A percentile compares a stretch with the other conserved stretches of the same genome.
Evolutionary conservation across 1,140 invertebrate species (phyloP).

Genomic region (Drosophila rhopaloa): DNA sequence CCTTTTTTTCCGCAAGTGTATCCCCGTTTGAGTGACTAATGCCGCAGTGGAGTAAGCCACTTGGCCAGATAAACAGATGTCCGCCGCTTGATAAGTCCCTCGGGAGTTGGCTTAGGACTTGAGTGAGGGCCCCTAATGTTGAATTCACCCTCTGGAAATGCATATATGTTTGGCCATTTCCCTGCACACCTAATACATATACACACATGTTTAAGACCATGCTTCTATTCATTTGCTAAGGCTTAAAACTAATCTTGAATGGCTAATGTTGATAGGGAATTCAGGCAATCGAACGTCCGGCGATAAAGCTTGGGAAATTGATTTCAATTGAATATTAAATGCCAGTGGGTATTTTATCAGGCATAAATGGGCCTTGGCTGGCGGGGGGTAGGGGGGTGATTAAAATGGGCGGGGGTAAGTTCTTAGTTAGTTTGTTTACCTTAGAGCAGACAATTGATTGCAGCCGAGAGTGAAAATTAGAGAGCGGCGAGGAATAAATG

Average conservation of each 20-base stretch:
- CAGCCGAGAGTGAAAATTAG: constrained; percentile 3
- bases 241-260: constrained; percentile 26
- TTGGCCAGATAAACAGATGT: constrained; percentile 42
- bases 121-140: neutral
- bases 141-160: neutral
- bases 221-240: neutral
- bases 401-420: constrained; percentile 7
- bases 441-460: constrained; percentile 44
- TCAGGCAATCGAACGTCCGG: constrained; percentile 25
- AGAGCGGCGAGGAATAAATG: neutral
- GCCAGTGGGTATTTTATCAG: constrained; percentile 6
- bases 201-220: neutral
- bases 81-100: neutral
- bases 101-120: neutral
- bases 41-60: constrained; percentile 30
- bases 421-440: constrained; percentile 58
- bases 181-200: neutral
- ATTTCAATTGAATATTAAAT: constrained; percentile 15
- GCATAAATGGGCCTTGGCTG: neutral
- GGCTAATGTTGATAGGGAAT: constrained; percentile 23
- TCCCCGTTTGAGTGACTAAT: constrained; percentile 24
- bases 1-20: neutral
- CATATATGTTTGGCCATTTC: neutral
- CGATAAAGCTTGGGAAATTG: constrained; percentile 19
- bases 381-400: neutral